Evolutionary conservation across 2,797 vertebrate genomes (phyloP).

Genomic region (Spizella passerina): DNA sequence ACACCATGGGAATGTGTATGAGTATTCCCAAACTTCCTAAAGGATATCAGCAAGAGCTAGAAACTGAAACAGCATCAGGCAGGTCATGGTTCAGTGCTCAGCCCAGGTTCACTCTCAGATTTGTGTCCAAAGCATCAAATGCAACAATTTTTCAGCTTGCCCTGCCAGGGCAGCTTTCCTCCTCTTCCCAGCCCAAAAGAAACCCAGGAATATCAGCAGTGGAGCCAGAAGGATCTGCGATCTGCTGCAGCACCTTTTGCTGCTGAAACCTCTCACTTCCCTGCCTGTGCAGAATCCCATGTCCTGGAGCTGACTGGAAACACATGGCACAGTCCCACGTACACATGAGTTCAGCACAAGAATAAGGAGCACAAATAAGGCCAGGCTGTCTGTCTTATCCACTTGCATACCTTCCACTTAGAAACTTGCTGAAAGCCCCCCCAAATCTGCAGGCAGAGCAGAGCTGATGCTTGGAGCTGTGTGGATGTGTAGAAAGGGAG

Average conservation of each 20-base stretch:
- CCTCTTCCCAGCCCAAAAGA: neutral
- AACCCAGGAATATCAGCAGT: neutral
- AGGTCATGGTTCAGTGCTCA: neutral
- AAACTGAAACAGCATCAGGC: neutral
- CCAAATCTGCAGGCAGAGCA: neutral
- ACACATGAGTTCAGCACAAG: neutral
- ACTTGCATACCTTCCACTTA: constrained; percentile 6
- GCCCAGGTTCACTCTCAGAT: neutral
- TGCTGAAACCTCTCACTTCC: neutral
- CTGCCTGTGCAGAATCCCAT: neutral
- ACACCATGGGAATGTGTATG: neutral
- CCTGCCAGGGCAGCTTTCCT: neutral
- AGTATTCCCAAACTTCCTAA: neutral
- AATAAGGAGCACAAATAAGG: neutral
- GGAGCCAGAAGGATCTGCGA: neutral
- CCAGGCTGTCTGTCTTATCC: neutral
- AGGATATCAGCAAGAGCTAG: neutral
- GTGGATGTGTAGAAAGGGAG: neutral
- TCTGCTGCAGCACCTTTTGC: neutral
- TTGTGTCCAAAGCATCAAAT: neutral
- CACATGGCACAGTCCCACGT: neutral
- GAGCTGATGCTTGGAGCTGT: neutral
- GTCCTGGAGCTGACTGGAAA: neutral
- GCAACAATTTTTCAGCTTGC: neutral
- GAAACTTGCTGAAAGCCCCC: constrained; percentile 19